phyloP scores from a whole-genome alignment of 2,797 vertebrate species.

The Hippopotamyrus pictus region DNA sequence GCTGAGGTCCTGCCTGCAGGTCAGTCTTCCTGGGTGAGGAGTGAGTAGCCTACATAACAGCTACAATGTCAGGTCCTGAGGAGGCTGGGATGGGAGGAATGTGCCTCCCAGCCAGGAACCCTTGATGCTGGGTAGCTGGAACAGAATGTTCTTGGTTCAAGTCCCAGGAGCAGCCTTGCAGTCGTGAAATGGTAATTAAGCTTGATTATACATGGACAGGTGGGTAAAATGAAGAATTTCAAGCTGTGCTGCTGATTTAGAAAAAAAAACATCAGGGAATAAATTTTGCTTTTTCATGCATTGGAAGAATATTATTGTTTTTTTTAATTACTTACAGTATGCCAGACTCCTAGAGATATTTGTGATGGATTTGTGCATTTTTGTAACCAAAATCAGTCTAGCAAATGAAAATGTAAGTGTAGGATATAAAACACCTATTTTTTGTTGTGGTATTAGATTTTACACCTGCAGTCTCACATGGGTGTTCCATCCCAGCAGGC shows the following conservation, averaged over 20 bases:
- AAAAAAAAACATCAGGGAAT: not conserved
- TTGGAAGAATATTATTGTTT: not conserved
- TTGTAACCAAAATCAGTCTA: not conserved
- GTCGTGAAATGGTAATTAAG: not conserved
- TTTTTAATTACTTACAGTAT: not conserved
- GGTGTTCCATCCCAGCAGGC: not conserved
- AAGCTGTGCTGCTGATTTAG: not conserved
- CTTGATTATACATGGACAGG: not conserved
- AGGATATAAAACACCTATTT: not conserved
- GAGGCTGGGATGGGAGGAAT: not conserved
- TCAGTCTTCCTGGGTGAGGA: not conserved
- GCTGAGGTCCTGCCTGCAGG: not conserved
- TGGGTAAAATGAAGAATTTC: not conserved
- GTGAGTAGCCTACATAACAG: not conserved
- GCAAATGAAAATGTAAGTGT: not conserved
- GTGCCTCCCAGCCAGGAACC: not conserved
- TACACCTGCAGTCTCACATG: not conserved
- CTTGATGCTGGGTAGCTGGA: not conserved
- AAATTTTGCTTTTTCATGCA: not conserved
- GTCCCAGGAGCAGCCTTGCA: not conserved
- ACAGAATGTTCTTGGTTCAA: slow-evolving; percentile 1
- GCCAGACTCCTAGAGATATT: not conserved
- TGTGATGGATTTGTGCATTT: not conserved
- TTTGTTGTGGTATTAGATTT: not conserved
- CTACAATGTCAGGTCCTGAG: not conserved